Base-by-base conservation (phyloP, 2,888 invertebrate genomes). In the Drosophila siamana region DNA sequence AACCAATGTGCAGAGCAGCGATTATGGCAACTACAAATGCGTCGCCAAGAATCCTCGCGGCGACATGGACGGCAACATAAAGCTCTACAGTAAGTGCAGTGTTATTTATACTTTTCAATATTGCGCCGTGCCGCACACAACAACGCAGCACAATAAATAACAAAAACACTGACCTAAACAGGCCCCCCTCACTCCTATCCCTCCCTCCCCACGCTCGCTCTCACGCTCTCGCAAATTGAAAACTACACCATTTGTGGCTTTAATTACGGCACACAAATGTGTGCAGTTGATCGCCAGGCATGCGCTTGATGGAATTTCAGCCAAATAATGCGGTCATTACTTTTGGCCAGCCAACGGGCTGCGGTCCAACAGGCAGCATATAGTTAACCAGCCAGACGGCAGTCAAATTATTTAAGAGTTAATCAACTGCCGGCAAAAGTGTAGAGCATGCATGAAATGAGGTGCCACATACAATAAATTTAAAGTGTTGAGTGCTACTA, bases 1-100 rank as follows among this genome's bases (percentile, higher is more conserved):
- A 88, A 94, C 94, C 89, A 95, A 96, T 92, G 95, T 98, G 64
- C 94, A 95, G 89, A 94, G 94, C 86, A 94, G 94, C 89, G 98
- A 98, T 93, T 97, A 96, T 90, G 97, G 97, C 44, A 96, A 95
- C 72, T 97, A 97, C 93, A 97, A 97, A 93, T 97, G 97, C 86
- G 95, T 93, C 92, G 95, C 97, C 69, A 97, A 97, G 93, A 97
- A 98, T 93, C 97, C 97, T 62, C 94, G 97, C 76, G 97, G 97
- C 72, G 97, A 97, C 92, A 97, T 97, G 48, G 97, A 97, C 92
- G 97, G 97, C 77, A 95, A 95, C 72, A 97, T 98, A 91, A 94
- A 96, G 82, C 94, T 98, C 74, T 97, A 97, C 92, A 96, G 97
- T 97, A 94, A 96, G 97, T 95, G 76, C 74, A 54, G 55, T 64